Evolutionary conservation across 2,888 invertebrate genomes (phyloP).

Genomic region (Protophormia terraenovae): DNA sequence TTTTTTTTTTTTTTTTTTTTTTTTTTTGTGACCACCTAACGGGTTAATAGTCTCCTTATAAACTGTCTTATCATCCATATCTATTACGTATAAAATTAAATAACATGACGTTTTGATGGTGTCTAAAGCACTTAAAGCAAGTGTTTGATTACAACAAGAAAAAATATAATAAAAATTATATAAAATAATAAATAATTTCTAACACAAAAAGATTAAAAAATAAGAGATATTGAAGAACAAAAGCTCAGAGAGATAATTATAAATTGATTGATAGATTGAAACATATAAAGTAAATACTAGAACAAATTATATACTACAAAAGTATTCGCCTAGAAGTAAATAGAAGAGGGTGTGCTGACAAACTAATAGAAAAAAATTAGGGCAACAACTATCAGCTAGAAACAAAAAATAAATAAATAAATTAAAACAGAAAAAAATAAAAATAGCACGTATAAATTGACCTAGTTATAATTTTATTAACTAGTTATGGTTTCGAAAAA

Average conservation of each 20-base stretch:
- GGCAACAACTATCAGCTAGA: neutral
- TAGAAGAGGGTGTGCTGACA: neutral
- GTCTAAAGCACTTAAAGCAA: neutral
- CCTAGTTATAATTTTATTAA: slow-evolving; percentile 17
- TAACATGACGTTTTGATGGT: neutral
- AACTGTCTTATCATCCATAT: neutral
- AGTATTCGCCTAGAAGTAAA: neutral
- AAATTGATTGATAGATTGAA: neutral
- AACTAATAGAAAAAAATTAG: neutral
- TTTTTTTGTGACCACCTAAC: neutral
- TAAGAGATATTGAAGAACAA: neutral
- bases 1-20: neutral
- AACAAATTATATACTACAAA: neutral
- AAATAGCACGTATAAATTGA: slow-evolving; percentile 7
- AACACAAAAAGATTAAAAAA: slow-evolving; percentile 1
- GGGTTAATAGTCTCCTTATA: neutral
- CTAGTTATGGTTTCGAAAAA: neutral
- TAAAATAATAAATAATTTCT: neutral
- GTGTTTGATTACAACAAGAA: neutral
- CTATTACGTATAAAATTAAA: neutral
- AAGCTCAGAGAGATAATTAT: slow-evolving; percentile 13
- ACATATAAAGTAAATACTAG: neutral
- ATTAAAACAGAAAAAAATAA: neutral
- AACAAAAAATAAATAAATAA: neutral
- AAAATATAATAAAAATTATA: neutral